phyloP scores from a whole-genome alignment of 2,888 invertebrate genomes.

The Trachelus iudaicus region DNA sequence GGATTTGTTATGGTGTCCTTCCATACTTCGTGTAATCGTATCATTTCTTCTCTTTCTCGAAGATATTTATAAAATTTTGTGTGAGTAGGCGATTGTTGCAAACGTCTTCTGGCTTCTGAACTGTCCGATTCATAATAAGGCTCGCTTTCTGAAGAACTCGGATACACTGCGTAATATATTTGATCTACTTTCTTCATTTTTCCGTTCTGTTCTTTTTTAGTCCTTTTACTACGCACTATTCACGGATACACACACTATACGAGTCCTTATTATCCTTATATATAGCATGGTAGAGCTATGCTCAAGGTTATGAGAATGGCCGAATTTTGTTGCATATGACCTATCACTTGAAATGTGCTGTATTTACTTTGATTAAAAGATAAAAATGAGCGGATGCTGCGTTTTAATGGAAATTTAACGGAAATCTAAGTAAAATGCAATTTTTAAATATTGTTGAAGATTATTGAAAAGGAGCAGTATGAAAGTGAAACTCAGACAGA shows the following conservation, averaged over 20 bases:
- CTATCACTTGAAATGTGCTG: background rate
- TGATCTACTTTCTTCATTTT: background rate
- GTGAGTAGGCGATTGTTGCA: background rate
- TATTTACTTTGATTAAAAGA: background rate
- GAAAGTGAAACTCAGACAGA: background rate
- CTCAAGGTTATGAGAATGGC: background rate
- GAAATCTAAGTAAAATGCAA: background rate
- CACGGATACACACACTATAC: background rate
- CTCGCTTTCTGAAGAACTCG: slow-evolving; percentile 11
- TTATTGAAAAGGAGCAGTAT: background rate
- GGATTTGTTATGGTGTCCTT: slow-evolving; percentile 6
- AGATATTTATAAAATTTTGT: background rate
- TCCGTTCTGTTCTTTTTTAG: background rate
- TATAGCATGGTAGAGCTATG: background rate
- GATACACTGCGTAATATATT: slow-evolving; percentile 22
- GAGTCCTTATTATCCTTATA: background rate
- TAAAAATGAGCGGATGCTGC: background rate
- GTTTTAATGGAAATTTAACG: background rate
- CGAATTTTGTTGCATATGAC: background rate
- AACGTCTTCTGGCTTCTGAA: background rate
- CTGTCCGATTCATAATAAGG: slow-evolving; percentile 26
- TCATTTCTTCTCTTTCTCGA: background rate
- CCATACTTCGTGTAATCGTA: slow-evolving; percentile 10
- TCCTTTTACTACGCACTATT: background rate
- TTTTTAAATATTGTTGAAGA: background rate